Base-by-base conservation (phyloP, 2,888 invertebrate species). In the Drosophila imparisetae region DNA sequence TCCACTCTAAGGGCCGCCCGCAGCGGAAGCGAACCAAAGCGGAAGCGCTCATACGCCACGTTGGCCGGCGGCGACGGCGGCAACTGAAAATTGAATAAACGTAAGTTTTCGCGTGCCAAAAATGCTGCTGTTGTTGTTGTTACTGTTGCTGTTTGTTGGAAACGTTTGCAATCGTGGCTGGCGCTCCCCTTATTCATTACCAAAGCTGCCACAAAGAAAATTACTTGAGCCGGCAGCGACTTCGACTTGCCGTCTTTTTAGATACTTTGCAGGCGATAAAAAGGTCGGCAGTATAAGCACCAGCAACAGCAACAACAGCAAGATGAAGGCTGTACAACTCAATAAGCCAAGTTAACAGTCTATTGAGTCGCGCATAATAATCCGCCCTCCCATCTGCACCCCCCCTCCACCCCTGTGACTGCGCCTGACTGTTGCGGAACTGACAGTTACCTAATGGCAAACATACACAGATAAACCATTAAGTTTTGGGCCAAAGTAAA, bases 361-460 rank as follows among this genome's bases (percentile, higher is more conserved):
- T 78, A 87, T 89, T 85, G 88, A 84, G 69, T 69, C 62, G 75
- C 79, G 79, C 79, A 78, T 78, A 78, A 78, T 75, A 78, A 71
- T 34, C 65, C 52, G 38, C 18, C 32, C 45, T 10, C 10, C 32
- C 13, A 0, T 4, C 50, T 18, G 30, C 32, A 21, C 18, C 21
- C 30, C 30, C 34, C 13, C 50, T 62, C 49, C 75, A 57, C 49
- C 11, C 8, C 15, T 2, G 15, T 34, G 38, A 48, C 42, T 36
- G 18, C 54, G 36, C 15, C 40, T 49, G 52, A 30, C 58, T 57
- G 64, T 74, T 78, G 71, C 81, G 75, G 90, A 88, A 83, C 91
- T 90, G 91, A 86, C 90, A 86, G 86, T 90, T 86, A 90, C 86
- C 87, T 87, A 90, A 90, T 87, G 84, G 84, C 90, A 89, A 90